These are phyloP conservation scores for Gandaritis pyraliata DNA, from an alignment of 2,888 invertebrate species.

Conservation along the genomic window DNA sequence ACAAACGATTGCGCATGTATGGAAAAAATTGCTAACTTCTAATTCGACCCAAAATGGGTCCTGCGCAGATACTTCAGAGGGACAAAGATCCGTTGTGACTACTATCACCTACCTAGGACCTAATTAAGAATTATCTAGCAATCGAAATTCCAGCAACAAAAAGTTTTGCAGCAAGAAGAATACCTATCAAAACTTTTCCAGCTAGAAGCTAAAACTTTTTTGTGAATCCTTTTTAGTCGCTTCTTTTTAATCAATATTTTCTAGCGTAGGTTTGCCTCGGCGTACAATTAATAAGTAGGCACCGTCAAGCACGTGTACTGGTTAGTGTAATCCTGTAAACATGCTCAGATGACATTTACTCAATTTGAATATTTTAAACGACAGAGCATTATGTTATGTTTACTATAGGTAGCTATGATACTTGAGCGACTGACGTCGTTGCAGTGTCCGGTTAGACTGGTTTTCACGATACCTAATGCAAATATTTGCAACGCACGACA, in stretches of 20 bases:
- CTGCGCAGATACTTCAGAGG: too few species aligned
- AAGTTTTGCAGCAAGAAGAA: too few species aligned
- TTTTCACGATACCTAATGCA: conserved; percentile 14
- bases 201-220: too few species aligned
- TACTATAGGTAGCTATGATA: neutral
- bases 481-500: conserved; percentile 7
- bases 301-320: neutral
- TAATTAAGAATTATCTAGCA: too few species aligned
- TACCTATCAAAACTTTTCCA: too few species aligned
- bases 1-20: too few species aligned
- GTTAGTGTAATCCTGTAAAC: neutral
- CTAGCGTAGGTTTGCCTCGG: neutral
- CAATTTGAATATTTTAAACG: conserved; percentile 13
- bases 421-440: conserved; percentile 22
- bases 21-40: too few species aligned
- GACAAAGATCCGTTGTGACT: too few species aligned
- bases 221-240: too few species aligned
- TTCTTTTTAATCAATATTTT: neutral
- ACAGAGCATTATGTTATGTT: neutral
- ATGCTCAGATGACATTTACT: conserved; percentile 2
- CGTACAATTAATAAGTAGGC: neutral
- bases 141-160: too few species aligned
- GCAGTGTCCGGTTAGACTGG: conserved; percentile 38
- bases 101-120: too few species aligned
- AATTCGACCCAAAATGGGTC: too few species aligned